Evolutionary conservation across 1,140 invertebrate species (phyloP).

Genomic region (Linepithema humile): DNA sequence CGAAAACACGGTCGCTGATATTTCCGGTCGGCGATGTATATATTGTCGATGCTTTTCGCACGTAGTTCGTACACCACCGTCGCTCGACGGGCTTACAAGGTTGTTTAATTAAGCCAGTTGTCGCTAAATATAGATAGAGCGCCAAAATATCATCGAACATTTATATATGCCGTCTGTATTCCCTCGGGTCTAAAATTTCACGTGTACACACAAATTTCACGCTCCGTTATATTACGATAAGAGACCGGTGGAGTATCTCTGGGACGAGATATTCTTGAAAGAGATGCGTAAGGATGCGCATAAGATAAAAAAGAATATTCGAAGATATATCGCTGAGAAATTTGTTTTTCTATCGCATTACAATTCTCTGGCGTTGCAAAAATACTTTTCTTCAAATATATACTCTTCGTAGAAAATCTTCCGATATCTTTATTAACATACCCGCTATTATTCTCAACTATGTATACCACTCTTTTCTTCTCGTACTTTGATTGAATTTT

Average conservation of each 20-base stretch:
- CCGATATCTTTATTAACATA: neutral
- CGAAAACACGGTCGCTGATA: neutral
- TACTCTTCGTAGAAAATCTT: neutral
- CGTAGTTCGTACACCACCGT: neutral
- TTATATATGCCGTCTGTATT: conserved; percentile 1
- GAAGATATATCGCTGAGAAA: neutral
- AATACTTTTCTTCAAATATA: neutral
- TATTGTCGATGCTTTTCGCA: conserved; percentile 9
- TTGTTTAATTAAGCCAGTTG: conserved; percentile 56
- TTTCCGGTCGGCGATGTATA: neutral
- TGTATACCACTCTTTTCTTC: neutral
- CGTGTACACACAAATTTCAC: neutral
- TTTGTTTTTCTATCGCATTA: neutral
- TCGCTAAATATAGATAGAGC: conserved; percentile 31
- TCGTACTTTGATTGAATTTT: neutral
- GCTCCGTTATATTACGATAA: neutral
- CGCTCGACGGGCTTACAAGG: conserved; percentile 43
- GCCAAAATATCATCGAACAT: conserved; percentile 22
- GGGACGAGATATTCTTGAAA: neutral
- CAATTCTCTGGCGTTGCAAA: neutral
- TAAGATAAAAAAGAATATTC: neutral
- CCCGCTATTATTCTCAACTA: neutral
- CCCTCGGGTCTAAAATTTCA: neutral
- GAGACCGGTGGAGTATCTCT: neutral
- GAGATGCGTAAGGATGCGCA: neutral